Base-by-base conservation (phyloP, 2,797 vertebrate genomes). In the Coluber constrictor region DNA sequence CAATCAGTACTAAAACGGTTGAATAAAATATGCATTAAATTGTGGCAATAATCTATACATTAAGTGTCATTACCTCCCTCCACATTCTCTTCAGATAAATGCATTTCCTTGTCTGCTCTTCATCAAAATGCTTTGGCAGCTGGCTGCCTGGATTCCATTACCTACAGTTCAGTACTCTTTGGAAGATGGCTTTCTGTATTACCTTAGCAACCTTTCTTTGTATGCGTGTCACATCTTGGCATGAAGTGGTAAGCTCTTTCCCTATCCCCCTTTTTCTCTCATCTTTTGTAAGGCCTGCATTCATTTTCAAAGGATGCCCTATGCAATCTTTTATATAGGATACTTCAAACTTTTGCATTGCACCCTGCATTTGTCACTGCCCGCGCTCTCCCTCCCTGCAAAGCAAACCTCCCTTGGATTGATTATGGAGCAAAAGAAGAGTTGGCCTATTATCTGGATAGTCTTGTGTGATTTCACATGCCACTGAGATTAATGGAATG, bases 231-330 rank as follows among this genome's bases (percentile, higher is more conserved):
- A 93, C 92, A 88, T 91, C 90, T 92, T 95, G 51, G 63, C 6
- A 3, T 43, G 43, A 89, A 96, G 95, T 59, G 93, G 3, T 9
- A 25, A 0, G 0, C 89, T 94, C 92, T 94, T 93, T 90, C 94
- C 90, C 20, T 29, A 94, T 92, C 93, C 95, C 95, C 95, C 94
- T 95, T 96, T 56, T 94, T 96, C 92, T 95, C 94, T 95, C 92
- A 93, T 95, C 94, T 94, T 96, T 96, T 97, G 96, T 97, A 91
- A 94, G 96, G 94, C 93, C 92, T 92, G 94, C 92, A 92, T 97
- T 96, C 95, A 96, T 95, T 97, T 96, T 96, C 96, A 97, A 96
- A 97, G 96, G 43, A 95, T 96, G 37, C 89, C 95, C 93, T 90
- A n/a, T 87, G 95, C 94, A 95, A 95, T 61, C 96, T 96, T 97